A percentile compares a stretch with the other conserved stretches of the same genome.
Evolutionary conservation across 2,888 invertebrate genomes (phyloP).

Genomic region (Drosophila neotestacea): DNA sequence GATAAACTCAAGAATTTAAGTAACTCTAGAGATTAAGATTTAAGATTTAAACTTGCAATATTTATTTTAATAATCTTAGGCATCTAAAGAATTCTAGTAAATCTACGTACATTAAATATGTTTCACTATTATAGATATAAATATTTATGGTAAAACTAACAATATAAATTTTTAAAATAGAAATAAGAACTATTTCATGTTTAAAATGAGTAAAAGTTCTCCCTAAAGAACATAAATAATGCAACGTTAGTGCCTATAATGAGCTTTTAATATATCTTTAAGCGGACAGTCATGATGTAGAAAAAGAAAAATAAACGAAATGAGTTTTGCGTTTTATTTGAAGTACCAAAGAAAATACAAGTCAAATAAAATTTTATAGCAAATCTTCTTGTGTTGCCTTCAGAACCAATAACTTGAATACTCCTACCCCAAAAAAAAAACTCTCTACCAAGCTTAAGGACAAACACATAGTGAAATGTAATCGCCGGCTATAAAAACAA

Average conservation of each 20-base stretch:
- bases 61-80: too few relatives aligned
- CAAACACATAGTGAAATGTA: slow-evolving; percentile 71
- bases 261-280: slow-evolving; percentile 72
- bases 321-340: slow-evolving; percentile 57
- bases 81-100: too few relatives aligned
- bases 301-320: slow-evolving; percentile 19
- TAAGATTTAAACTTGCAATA: too few relatives aligned
- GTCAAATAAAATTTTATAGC: slow-evolving; percentile 78
- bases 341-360: slow-evolving; percentile 50
- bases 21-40: too few relatives aligned
- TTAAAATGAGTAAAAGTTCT: background rate
- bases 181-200: too few relatives aligned
- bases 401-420: slow-evolving; percentile 3
- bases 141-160: too few relatives aligned
- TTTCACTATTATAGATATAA: too few relatives aligned
- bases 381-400: slow-evolving; percentile 58
- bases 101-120: too few relatives aligned
- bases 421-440: slow-evolving; percentile 1
- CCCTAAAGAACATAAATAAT: background rate
- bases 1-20: background rate
- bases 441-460: slow-evolving; percentile 21
- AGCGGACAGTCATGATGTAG: slow-evolving; percentile 1
- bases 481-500: slow-evolving; percentile 77
- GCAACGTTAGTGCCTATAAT: slow-evolving; percentile 11
- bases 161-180: too few relatives aligned